Percentiles rank a stretch among this genome's conserved stretches.
Evolutionary conservation across 1,140 invertebrate species (phyloP).

Genomic region (Magallana ariakensis): DNA sequence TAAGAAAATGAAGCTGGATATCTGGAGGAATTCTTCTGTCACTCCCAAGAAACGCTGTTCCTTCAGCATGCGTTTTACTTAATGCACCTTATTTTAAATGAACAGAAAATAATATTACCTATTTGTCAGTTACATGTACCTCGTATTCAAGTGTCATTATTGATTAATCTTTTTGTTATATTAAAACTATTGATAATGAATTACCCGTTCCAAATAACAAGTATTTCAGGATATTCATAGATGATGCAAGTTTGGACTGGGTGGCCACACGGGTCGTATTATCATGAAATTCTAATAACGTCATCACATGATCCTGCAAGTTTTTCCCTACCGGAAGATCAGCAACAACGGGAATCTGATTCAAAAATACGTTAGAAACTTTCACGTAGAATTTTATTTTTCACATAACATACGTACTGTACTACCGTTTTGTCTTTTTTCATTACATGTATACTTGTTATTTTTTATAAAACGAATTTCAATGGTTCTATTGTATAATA

Average conservation of each 20-base stretch:
- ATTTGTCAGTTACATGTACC: no score
- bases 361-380: background rate
- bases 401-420: no score
- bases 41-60: background rate
- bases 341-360: slow-evolving; percentile 63
- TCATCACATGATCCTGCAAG: slow-evolving; percentile 85
- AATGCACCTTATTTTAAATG: background rate
- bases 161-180: no score
- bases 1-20: background rate
- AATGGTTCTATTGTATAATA: background rate
- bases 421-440: no score
- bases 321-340: slow-evolving; percentile 93
- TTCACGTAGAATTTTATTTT: no score
- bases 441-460: no score
- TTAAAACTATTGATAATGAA: background rate
- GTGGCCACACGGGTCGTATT: background rate
- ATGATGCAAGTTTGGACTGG: background rate
- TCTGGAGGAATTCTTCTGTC: background rate
- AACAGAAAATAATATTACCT: no score
- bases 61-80: background rate
- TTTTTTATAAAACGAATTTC: no score
- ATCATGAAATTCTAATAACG: slow-evolving; percentile 30
- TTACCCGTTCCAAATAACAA: background rate
- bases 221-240: background rate
- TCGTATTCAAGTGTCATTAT: no score